Conservation (phyloP, 2,113 vertebrate genomes). For the Corvus cornix region DNA sequence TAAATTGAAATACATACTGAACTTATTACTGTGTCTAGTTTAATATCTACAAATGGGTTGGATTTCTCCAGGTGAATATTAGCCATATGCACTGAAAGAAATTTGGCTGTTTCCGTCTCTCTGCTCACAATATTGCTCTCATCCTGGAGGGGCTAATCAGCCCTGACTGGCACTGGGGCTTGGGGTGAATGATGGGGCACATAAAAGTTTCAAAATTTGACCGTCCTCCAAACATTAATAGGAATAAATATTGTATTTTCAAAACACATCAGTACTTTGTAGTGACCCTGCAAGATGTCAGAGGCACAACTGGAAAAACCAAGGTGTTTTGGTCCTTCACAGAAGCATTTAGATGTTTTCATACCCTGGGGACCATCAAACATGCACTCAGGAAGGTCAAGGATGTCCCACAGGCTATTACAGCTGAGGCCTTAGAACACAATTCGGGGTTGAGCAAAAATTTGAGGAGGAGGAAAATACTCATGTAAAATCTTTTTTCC, state of each 20-base stretch:
- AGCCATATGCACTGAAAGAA: constrained; percentile 4
- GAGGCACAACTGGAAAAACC: neutral
- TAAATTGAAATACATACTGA: constrained; percentile 61
- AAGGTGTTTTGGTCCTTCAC: neutral
- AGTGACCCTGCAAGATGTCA: neutral
- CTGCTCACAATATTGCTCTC: neutral
- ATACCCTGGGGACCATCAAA: neutral
- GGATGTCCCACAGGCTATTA: neutral
- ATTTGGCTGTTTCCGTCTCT: neutral
- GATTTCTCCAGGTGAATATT: constrained; percentile 66
- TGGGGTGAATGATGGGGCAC: neutral
- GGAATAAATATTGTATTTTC: neutral
- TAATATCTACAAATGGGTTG: constrained; percentile 59
- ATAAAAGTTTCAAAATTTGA: neutral
- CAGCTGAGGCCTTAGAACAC: neutral
- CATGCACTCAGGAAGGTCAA: neutral
- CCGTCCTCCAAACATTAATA: neutral
- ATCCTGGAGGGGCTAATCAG: neutral
- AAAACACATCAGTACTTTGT: neutral
- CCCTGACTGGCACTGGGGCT: neutral
- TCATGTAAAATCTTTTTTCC: neutral
- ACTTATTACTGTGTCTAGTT: constrained; percentile 58
- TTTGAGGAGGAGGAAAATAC: neutral
- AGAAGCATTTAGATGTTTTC: neutral
- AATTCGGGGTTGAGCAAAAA: neutral